Evolutionary conservation across 2,797 vertebrate genomes (phyloP), one percentile per base, ranked within the genome.

Genomic region (Hyperoplus immaculatus): DNA sequence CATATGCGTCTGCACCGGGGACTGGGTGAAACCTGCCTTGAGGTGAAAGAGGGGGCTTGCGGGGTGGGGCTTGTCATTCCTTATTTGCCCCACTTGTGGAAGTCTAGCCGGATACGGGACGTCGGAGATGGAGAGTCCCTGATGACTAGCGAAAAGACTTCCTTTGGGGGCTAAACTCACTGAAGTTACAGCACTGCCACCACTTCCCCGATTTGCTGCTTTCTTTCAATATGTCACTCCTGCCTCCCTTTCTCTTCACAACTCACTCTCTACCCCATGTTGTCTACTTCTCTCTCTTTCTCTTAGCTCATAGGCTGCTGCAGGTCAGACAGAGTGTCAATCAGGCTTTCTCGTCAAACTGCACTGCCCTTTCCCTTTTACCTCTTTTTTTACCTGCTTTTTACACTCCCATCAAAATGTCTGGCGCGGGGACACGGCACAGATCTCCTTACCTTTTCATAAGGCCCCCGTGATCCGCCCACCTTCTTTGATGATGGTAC

Each of bases 81-180:
- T 89, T 91, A 92, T 94, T 93, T 93, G 85, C 82, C 75, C 85
- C 77, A 87, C 90, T 91, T 88, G 87, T 83, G 77, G 76, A 87
- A 89, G 88, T 90, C 80, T 64, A 71, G 87, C 92, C 65, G 16
- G 88, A 92, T 83, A 81, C 50, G 43, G 75, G 75, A 88, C 68
- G 75, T 88, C 73, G 83, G 78, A 66, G 81, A 66, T 84, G 84
- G 84, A 83, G 76, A 75, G 85, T 89, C 86, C 77, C 88, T 88
- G 91, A 88, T 86, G 89, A 90, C 79, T 80, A 69, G 81, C 58
- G 76, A 84, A 85, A 89, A 90, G 74, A 85, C 85, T 71, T 80
- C 87, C 86, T 82, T n/a, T 15, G 71, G 89, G 78, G 88, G 75
- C 64, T 65, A 51, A 85, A 84, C 66, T 81, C 64, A 67, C 59